A percentile compares a stretch with the other conserved stretches of the same genome.
phyloP scores from a whole-genome alignment of 2,888 invertebrate species.

The Taphrorychus bicolor region DNA sequence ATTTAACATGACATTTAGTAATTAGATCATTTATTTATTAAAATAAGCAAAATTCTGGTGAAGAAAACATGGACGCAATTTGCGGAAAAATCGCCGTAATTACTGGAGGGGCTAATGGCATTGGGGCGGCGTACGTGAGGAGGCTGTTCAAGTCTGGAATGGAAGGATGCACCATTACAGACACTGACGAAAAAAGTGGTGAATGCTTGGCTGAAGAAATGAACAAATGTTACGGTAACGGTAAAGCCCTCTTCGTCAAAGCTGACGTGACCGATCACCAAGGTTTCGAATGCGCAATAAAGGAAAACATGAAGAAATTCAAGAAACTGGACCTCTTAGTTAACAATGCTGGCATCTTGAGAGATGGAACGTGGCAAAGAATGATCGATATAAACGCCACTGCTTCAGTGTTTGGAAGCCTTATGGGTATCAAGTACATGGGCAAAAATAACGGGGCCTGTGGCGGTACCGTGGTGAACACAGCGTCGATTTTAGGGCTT shows the following conservation, averaged over 20 bases:
- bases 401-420: conserved; percentile 57
- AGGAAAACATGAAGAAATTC: conserved; percentile 32
- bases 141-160: conserved; percentile 60
- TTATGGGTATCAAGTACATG: conserved; percentile 66
- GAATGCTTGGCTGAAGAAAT: conserved; percentile 28
- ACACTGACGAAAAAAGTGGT: conserved; percentile 30
- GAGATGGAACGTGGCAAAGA: conserved; percentile 34
- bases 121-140: conserved; percentile 56
- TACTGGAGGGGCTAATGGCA: conserved; percentile 37
- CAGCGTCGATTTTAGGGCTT: conserved; percentile 68
- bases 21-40: neutral
- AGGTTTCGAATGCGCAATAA: conserved; percentile 30
- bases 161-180: conserved; percentile 34
- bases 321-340: conserved; percentile 32
- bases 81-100: conserved; percentile 36
- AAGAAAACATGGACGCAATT: conserved; percentile 36
- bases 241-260: conserved; percentile 34
- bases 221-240: conserved; percentile 33
- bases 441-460: conserved; percentile 64
- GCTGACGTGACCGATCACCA: conserved; percentile 29
- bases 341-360: conserved; percentile 38
- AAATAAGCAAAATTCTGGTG: neutral
- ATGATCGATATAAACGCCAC: conserved; percentile 33
- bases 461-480: conserved; percentile 71
- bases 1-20: neutral